A percentile compares a stretch with the other conserved stretches of the same genome.
phyloP scores from a whole-genome alignment of 2,888 invertebrate species.

The Hirtodrosophila alboralis region DNA sequence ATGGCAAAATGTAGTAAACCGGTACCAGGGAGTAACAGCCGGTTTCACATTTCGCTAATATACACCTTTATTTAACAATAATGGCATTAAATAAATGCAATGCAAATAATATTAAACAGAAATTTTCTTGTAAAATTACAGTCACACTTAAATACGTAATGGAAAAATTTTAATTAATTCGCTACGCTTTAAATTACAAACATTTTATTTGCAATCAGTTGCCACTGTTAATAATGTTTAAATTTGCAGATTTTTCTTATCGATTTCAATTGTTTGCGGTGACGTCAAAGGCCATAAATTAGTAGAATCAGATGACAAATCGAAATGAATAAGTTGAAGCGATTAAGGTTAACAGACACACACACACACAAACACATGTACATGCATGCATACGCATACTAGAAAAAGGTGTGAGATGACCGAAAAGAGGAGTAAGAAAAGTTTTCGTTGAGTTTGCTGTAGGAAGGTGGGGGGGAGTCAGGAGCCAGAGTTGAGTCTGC shows the following conservation, averaged over 20 bases:
- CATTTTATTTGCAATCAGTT: no score
- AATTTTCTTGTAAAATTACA: background rate
- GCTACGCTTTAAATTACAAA: no score
- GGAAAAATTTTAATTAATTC: slow-evolving; percentile 26
- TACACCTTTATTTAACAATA: no score
- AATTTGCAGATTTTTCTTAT: slow-evolving; percentile 15
- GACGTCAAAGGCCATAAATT: slow-evolving; percentile 29
- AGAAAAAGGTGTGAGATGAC: no score
- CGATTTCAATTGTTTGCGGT: slow-evolving; percentile 14
- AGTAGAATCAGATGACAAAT: slow-evolving; percentile 20
- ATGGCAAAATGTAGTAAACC: slow-evolving; percentile 8
- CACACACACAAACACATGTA: no score
- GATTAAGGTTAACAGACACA: slow-evolving; percentile 4
- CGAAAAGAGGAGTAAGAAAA: background rate
- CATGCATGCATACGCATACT: background rate
- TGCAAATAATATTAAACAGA: slow-evolving; percentile 12
- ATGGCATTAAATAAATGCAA: no score
- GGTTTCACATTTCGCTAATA: slow-evolving; percentile 38
- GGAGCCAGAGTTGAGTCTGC: slow-evolving; percentile 9
- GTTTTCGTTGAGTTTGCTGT: no score
- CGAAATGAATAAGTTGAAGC: slow-evolving; percentile 1
- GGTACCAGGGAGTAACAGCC: slow-evolving; percentile 18
- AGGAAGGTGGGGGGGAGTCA: no score
- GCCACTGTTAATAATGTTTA: no score
- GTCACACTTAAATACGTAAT: slow-evolving; percentile 3